Evolutionary conservation across 1,140 invertebrate species (phyloP), one percentile per base, ranked within the genome.

Genomic region (Branchinecta lynchi): DNA sequence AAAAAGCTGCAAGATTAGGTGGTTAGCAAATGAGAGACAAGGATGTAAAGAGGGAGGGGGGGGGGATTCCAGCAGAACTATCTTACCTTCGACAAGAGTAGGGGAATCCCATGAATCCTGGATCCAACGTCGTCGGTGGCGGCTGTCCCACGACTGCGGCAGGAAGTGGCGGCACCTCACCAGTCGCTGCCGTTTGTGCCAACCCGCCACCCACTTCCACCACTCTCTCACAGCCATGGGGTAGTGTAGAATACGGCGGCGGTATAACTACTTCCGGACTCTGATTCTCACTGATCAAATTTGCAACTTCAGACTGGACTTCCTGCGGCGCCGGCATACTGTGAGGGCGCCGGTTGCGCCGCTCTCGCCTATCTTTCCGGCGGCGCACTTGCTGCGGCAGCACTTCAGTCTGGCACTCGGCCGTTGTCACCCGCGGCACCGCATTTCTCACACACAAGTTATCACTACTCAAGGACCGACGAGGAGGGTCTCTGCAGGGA

Each of bases 391-490:
- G 51, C 17, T 60, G 51, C 6, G 51, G 6, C 17, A 15, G 2
- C 51, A 60, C 6, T 20, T 60, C 51, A 60, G 51, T 60, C 17
- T 60, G 51, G 17, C 51, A 60, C 17, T 60, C 51, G 17, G 51
- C 51, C 1, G 51, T 15, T 60, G 51, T 20, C 12, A 60, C 51
- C 17, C 51, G 12, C 51, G 51, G 17, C 17, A 60, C 51, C 12
- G 12, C 17, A 32, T 32, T 32, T 32, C 32, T 32, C 17, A 60
- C 12, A 60, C 12, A 60, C 17, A 60, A 60, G 17, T 60, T 60
- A 60, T 60, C 51, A 60, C 51, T 60, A 60, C 51, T 60, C 17
- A 60, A 60, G 12, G 51, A 60, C 12, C 51, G 51, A 60, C 51
- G 51, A 60, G 51, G 51, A 15, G 51, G 51, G 2, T 60, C 17